These are phyloP conservation scores for Enteromius thamalakanensis DNA, from an alignment of 2,797 vertebrate species.

Conservation along the genomic window DNA sequence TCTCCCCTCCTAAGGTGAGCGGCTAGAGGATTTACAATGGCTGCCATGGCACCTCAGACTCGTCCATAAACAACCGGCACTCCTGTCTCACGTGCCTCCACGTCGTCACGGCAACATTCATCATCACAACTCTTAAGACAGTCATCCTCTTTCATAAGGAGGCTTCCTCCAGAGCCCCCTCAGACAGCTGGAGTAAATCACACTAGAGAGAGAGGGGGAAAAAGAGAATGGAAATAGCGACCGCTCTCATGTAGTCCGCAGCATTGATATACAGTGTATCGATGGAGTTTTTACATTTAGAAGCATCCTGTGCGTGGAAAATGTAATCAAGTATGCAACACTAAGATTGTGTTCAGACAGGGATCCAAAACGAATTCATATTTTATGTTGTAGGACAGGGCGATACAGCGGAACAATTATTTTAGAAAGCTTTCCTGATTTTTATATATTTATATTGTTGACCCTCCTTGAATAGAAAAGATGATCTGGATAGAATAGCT, in stretches of 20 bases:
- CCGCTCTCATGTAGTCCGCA: constrained; percentile 48
- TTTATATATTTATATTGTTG: background rate
- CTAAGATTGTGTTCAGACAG: constrained; percentile 13
- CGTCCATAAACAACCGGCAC: constrained; percentile 66
- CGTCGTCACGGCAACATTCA: constrained; percentile 62
- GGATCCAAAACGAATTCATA: background rate
- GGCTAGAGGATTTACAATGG: constrained; percentile 62
- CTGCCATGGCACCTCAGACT: constrained; percentile 64
- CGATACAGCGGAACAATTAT: background rate
- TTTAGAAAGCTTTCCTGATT: background rate
- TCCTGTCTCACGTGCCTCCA: constrained; percentile 66
- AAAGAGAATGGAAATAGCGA: constrained; percentile 61
- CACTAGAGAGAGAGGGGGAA: constrained; percentile 29
- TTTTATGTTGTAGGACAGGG: background rate
- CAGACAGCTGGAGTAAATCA: constrained; percentile 67
- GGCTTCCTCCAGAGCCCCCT: constrained; percentile 64
- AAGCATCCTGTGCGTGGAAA: constrained; percentile 33
- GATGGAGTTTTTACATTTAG: constrained; percentile 56
- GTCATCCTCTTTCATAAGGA: constrained; percentile 69
- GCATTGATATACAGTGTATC: constrained; percentile 56
- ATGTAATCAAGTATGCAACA: constrained; percentile 57
- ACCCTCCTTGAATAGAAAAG: background rate
- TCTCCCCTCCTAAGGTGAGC: constrained; percentile 57
- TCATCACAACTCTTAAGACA: constrained; percentile 69
- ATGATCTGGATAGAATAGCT: background rate